Evolutionary conservation across 2,888 invertebrate genomes (phyloP).

Genomic region (Strigamia maritima): DNA sequence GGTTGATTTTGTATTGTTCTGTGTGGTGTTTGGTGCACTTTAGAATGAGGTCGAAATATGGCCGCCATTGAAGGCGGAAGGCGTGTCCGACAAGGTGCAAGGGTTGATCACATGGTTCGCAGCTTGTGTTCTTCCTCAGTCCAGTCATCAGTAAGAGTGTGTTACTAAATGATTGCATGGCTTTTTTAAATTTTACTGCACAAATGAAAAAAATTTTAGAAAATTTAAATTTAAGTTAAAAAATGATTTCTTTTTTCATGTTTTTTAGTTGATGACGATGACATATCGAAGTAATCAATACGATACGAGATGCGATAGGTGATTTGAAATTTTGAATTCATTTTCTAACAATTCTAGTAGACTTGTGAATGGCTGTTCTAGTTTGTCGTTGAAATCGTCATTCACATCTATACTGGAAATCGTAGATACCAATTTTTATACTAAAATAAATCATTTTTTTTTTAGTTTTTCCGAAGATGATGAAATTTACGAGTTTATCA

Average conservation of each 20-base stretch:
- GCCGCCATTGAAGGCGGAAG: neutral
- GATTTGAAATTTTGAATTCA: neutral
- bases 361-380: neutral
- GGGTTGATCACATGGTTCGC: slow-evolving; percentile 38
- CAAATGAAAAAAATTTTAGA: neutral
- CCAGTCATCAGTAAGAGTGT: neutral
- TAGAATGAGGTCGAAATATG: neutral
- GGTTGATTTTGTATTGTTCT: neutral
- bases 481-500: neutral
- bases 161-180: neutral
- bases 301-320: neutral
- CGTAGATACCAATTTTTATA: too few species aligned
- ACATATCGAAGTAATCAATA: neutral
- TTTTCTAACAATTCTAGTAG: neutral
- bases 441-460: neutral
- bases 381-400: neutral
- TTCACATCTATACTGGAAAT: too few species aligned
- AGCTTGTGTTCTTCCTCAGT: slow-evolving; percentile 22
- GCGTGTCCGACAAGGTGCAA: slow-evolving; percentile 36
- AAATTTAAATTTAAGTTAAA: too few species aligned
- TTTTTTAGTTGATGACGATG: neutral
- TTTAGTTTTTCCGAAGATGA: neutral
- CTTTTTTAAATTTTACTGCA: neutral
- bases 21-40: neutral
- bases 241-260: neutral